A percentile compares a stretch with the other conserved stretches of the same genome.
Conservation (phyloP, 37 sponge, comb jelly and placozoan genomes). For the Oopsacas minuta region DNA sequence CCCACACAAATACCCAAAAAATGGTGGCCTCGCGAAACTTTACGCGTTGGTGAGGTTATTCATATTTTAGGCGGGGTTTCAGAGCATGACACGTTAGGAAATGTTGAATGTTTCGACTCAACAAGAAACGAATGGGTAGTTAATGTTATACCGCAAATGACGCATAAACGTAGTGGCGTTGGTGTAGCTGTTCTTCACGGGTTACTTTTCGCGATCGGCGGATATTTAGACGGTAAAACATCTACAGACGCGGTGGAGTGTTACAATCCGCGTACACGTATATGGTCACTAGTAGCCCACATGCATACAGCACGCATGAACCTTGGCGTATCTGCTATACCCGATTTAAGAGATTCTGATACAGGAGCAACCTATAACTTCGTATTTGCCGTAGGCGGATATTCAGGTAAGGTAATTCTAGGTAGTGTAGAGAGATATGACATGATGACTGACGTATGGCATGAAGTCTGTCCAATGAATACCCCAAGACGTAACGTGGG, state of each 20-base stretch:
- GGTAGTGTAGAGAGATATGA: slow-evolving; percentile 78
- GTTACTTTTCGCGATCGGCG: slow-evolving; percentile 82
- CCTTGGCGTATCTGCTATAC: slow-evolving; percentile 71
- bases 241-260: slow-evolving; percentile 85
- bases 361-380: slow-evolving; percentile 62
- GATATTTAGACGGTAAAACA: slow-evolving; percentile 74
- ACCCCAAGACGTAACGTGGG: slow-evolving; percentile 77
- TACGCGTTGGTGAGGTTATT: slow-evolving; percentile 64
- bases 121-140: slow-evolving; percentile 62
- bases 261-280: slow-evolving; percentile 65
- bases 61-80: slow-evolving; percentile 83
- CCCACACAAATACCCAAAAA: slow-evolving; percentile 74
- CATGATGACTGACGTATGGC: slow-evolving; percentile 57
- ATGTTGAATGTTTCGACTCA: slow-evolving; percentile 75
- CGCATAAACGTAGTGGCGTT: slow-evolving; percentile 63
- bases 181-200: slow-evolving; percentile 79
- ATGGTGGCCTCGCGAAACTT: slow-evolving; percentile 79
- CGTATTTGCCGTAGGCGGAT: slow-evolving; percentile 69
- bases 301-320: slow-evolving; percentile 79
- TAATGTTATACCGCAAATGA: slow-evolving; percentile 68
- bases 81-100: slow-evolving; percentile 74
- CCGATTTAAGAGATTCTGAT: slow-evolving; percentile 60
- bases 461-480: slow-evolving; percentile 65
- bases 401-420: slow-evolving; percentile 68
- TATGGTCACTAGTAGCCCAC: slow-evolving; percentile 57